Evolutionary conservation across 2,888 invertebrate genomes (phyloP).

Genomic region (Erebia ligea): DNA sequence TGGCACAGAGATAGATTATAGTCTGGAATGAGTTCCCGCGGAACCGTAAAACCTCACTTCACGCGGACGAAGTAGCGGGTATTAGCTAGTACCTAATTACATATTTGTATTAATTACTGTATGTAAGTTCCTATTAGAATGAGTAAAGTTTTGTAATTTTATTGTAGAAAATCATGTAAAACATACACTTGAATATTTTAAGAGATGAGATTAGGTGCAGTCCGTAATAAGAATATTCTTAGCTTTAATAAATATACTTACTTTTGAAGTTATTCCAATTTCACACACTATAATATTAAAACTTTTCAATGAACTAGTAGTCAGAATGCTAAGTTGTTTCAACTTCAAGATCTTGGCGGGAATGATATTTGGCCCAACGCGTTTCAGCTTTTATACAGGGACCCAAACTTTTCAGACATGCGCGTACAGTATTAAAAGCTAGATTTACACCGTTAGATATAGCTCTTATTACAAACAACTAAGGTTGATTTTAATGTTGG

Average conservation of each 20-base stretch:
- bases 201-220: not conserved
- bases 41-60: too few species aligned
- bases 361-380: constrained; percentile 54
- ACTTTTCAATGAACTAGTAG: constrained; percentile 30
- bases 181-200: not conserved
- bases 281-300: constrained; percentile 35
- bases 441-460: constrained; percentile 2
- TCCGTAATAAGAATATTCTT: not conserved
- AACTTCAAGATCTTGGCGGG: constrained; percentile 55
- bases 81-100: too few species aligned
- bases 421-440: constrained; percentile 45
- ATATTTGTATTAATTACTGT: too few species aligned
- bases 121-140: too few species aligned
- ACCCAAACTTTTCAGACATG: constrained; percentile 52
- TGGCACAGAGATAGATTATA: too few species aligned
- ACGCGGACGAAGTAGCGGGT: too few species aligned
- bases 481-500: constrained; percentile 8
- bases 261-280: constrained; percentile 34
- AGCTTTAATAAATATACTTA: constrained; percentile 33
- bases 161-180: too few species aligned
- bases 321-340: constrained; percentile 24
- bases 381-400: constrained; percentile 62
- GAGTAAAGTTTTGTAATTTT: too few species aligned
- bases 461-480: constrained; percentile 11
- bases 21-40: too few species aligned